Percentiles rank a stretch among this genome's conserved stretches.
phyloP scores from a whole-genome alignment of 2,113 vertebrate species.

The Todiramphus saurophagus region DNA sequence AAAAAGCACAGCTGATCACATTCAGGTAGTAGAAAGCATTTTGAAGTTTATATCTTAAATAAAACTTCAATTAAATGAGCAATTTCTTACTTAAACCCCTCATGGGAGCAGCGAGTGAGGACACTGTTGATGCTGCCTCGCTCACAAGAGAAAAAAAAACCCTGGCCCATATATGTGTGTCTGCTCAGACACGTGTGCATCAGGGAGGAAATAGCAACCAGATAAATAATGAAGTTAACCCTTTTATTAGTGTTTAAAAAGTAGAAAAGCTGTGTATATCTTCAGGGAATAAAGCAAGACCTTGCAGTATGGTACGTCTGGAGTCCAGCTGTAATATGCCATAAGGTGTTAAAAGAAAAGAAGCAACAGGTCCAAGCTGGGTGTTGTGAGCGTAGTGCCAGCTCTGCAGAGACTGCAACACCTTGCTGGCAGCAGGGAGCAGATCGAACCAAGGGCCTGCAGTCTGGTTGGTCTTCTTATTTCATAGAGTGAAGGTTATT shows the following conservation, averaged over 20 bases:
- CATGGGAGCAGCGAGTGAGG: accelerated
- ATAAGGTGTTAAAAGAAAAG: neutral
- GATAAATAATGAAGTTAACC: neutral
- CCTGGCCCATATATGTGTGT: neutral
- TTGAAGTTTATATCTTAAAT: neutral
- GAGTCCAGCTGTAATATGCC: neutral
- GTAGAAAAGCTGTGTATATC: neutral
- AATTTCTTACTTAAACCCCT: neutral
- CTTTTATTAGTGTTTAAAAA: neutral
- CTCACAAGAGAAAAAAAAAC: neutral
- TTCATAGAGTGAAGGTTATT: neutral
- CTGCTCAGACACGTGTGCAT: neutral
- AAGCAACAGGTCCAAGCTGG: neutral
- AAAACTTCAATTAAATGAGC: neutral
- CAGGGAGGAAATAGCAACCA: neutral
- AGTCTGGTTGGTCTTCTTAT: neutral
- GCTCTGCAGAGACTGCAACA: neutral
- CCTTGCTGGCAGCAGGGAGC: accelerated
- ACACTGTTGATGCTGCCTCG: neutral
- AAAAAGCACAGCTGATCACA: neutral
- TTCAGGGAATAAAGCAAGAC: neutral
- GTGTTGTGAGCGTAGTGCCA: accelerated
- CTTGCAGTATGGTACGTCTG: neutral
- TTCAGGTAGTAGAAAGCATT: neutral
- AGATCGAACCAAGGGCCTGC: neutral